Conservation (phyloP, 2,113 vertebrate species). For the Gavialis gangeticus region DNA sequence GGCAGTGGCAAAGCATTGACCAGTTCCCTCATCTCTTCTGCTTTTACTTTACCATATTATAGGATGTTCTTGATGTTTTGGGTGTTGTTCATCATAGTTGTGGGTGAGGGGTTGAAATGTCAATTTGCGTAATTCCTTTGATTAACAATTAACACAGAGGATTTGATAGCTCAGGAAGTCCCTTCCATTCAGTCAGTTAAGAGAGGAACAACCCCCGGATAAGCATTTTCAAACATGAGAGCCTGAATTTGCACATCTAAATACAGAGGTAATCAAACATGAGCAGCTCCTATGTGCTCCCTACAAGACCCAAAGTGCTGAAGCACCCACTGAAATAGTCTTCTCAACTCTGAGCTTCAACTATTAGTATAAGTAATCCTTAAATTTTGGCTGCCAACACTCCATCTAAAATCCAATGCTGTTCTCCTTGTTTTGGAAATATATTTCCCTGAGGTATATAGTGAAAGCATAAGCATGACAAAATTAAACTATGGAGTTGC, state of each 20-base stretch:
- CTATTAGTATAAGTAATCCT: not conserved
- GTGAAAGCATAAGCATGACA: not conserved
- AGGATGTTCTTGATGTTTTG: too few relatives aligned
- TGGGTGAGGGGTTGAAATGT: too few relatives aligned
- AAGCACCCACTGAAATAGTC: not conserved
- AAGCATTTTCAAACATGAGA: not conserved
- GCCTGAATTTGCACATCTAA: not conserved
- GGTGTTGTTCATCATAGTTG: too few relatives aligned
- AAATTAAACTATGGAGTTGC: not conserved
- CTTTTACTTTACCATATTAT: too few relatives aligned
- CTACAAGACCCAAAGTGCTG: not conserved
- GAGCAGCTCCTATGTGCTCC: not conserved
- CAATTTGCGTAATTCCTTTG: too few relatives aligned
- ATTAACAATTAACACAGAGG: too few relatives aligned
- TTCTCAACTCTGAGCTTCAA: not conserved
- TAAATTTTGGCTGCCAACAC: not conserved
- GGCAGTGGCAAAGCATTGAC: too few relatives aligned
- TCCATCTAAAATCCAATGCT: not conserved
- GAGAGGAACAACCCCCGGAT: not conserved
- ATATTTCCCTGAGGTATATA: not conserved
- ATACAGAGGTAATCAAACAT: not conserved
- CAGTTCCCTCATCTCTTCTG: too few relatives aligned
- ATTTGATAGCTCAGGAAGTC: too few relatives aligned
- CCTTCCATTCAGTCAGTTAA: too few relatives aligned
- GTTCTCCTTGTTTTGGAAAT: not conserved